phyloP scores from a whole-genome alignment of 1,140 invertebrate genomes.

The Cotesia glomerata region DNA sequence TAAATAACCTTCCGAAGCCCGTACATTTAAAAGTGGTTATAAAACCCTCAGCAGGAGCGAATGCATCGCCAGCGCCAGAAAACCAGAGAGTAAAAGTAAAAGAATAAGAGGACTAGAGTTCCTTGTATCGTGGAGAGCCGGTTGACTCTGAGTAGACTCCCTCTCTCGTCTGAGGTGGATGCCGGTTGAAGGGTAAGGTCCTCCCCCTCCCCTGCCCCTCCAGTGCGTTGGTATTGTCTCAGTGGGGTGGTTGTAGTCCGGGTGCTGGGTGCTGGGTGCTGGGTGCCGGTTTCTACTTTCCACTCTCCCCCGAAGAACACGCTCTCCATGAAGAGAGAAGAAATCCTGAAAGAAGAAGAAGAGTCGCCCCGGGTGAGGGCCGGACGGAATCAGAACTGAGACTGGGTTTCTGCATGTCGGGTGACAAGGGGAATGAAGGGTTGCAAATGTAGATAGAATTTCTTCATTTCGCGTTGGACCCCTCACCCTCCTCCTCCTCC shows the following conservation, averaged over 20 bases:
- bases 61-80: too few relatives aligned
- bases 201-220: too few relatives aligned
- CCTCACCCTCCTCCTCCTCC: constrained; percentile 43
- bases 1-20: too few relatives aligned
- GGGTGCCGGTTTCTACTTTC: background rate
- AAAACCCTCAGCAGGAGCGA: too few relatives aligned
- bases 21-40: too few relatives aligned
- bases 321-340: constrained; percentile 12
- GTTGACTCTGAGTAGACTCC: too few relatives aligned
- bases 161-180: constrained; percentile 33
- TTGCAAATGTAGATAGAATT: constrained; percentile 66
- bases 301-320: too few relatives aligned
- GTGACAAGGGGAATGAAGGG: constrained; percentile 62
- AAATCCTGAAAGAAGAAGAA: constrained; percentile 12
- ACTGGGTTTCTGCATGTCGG: constrained; percentile 34
- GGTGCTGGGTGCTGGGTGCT: constrained; percentile 29
- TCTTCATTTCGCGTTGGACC: constrained; percentile 63
- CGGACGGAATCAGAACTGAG: constrained; percentile 2
- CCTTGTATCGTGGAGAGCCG: too few relatives aligned
- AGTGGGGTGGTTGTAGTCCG: constrained; percentile 53
- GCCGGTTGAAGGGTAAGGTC: constrained; percentile 44
- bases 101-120: too few relatives aligned
- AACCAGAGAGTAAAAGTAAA: too few relatives aligned
- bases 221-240: constrained; percentile 56
- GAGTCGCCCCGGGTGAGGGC: constrained; percentile 26